Conservation (phyloP, 2,888 invertebrate genomes). For the Rambutsinella grinnellia region DNA sequence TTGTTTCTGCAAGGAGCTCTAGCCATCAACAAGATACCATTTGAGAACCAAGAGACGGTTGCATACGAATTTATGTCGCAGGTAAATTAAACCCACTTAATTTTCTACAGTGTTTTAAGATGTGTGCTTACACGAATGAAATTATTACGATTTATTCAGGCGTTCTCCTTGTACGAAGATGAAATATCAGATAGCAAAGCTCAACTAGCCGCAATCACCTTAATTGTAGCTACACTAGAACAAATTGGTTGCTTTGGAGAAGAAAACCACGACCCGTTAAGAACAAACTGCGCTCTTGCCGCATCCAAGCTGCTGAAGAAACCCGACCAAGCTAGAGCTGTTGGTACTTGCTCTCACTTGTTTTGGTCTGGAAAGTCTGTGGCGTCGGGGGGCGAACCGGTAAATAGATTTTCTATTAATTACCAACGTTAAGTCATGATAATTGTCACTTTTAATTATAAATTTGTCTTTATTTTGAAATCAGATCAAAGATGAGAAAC, state of each 20-base stretch:
- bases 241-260: conserved; percentile 95
- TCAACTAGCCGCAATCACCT: conserved; percentile 93
- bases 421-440: too few species aligned
- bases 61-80: conserved; percentile 98
- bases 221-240: conserved; percentile 96
- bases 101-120: neutral
- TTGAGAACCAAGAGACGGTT: conserved; percentile 95
- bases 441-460: neutral
- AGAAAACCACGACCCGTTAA: conserved; percentile 96
- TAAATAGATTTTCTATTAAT: too few species aligned
- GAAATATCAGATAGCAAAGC: conserved; percentile 98
- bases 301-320: conserved; percentile 97
- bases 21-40: conserved; percentile 90
- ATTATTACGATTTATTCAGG: conserved; percentile 72
- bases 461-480: neutral
- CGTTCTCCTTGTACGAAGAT: conserved; percentile 97
- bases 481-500: conserved; percentile 88
- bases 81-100: conserved; percentile 69
- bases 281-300: conserved; percentile 95
- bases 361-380: conserved; percentile 92
- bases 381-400: conserved; percentile 71
- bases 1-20: conserved; percentile 96
- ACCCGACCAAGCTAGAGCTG: conserved; percentile 97
- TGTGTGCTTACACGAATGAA: too few species aligned
- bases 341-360: conserved; percentile 92